A percentile compares a stretch with the other conserved stretches of the same genome.
Evolutionary conservation across 2,113 vertebrate genomes (phyloP).

Genomic region (Cromileptes altivelis): DNA sequence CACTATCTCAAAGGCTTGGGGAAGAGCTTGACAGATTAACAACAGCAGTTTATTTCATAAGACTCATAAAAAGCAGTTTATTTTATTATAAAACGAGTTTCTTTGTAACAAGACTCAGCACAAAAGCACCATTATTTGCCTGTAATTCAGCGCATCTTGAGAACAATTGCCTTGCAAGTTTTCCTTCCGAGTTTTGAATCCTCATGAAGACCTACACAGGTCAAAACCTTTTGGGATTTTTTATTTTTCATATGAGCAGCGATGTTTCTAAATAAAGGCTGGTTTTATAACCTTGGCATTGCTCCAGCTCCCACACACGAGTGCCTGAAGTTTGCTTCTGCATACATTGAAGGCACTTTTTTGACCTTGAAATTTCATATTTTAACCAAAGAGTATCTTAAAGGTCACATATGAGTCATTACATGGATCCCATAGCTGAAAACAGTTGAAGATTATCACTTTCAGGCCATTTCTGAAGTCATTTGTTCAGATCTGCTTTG

Average conservation of each 20-base stretch:
- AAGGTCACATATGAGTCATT: conserved; percentile 5
- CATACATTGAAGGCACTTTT: not conserved
- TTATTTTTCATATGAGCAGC: not conserved
- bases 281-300: conserved; percentile 7
- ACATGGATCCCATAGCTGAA: not conserved
- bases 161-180: not conserved
- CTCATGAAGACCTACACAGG: not conserved
- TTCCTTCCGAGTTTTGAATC: not conserved
- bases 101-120: not conserved
- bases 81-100: conserved; percentile 10
- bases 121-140: not conserved
- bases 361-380: not conserved
- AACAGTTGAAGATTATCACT: conserved; percentile 15
- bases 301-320: not conserved
- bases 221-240: not conserved
- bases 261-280: not conserved
- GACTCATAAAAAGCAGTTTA: conserved; percentile 33
- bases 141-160: not conserved
- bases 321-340: not conserved
- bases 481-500: conserved; percentile 63
- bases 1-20: conserved; percentile 23
- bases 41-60: conserved; percentile 42
- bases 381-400: not conserved
- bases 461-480: conserved; percentile 35
- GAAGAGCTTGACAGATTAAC: conserved; percentile 55